Conservation (phyloP, 2,113 vertebrate genomes). For the Corythaixoides concolor region DNA sequence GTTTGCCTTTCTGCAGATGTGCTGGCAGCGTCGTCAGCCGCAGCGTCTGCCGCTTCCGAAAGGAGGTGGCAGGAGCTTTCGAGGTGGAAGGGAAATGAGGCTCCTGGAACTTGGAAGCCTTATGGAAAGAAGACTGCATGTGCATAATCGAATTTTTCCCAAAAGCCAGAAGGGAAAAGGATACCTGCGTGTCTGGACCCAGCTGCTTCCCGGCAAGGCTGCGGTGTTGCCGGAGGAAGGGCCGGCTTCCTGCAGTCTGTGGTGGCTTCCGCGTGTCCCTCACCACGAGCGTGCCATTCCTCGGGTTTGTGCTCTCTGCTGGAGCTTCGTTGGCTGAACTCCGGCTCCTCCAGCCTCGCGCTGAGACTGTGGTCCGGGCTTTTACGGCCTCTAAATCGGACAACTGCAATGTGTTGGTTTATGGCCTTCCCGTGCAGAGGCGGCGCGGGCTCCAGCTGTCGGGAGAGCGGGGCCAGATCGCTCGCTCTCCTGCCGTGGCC, state of each 20-base stretch:
- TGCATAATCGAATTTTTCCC: background rate
- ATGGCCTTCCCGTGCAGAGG: background rate
- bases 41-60: background rate
- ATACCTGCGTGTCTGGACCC: accelerated
- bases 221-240: background rate
- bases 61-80: background rate
- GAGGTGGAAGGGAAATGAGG: background rate
- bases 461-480: background rate
- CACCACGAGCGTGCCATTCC: accelerated
- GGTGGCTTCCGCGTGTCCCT: accelerated
- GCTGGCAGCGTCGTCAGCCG: accelerated
- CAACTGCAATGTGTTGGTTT: background rate
- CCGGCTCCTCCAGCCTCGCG: background rate
- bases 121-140: background rate
- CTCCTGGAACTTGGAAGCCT: background rate
- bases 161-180: background rate
- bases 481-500: background rate
- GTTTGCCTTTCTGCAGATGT: background rate
- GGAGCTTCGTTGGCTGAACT: background rate
- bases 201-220: background rate
- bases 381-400: background rate
- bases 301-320: accelerated
- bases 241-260: background rate
- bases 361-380: background rate
- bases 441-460: background rate